Conservation (phyloP, 2,797 vertebrate species). For the Acanthurus lineatus region DNA sequence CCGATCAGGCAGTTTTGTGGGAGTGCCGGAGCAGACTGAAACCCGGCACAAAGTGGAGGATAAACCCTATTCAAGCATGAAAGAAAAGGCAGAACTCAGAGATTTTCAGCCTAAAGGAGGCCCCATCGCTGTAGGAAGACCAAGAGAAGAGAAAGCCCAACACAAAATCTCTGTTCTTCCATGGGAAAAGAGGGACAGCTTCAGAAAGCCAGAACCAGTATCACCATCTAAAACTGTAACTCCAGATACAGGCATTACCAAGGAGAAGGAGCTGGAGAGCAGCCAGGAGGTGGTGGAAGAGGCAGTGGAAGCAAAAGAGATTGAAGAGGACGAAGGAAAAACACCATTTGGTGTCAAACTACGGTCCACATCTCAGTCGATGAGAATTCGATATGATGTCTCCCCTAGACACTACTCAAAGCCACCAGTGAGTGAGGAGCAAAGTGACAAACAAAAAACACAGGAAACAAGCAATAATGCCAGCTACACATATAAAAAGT, state of each 20-base stretch:
- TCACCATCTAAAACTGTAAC: slow-evolving; percentile 23
- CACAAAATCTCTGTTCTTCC: slow-evolving; percentile 32
- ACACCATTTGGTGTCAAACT: slow-evolving; percentile 91
- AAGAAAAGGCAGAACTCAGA: slow-evolving; percentile 68
- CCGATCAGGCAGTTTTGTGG: slow-evolving; percentile 82
- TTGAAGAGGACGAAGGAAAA: slow-evolving; percentile 76
- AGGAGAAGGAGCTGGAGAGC: slow-evolving; percentile 39
- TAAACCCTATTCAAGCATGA: slow-evolving; percentile 39
- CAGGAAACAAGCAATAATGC: slow-evolving; percentile 48
- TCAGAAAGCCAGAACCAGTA: slow-evolving; percentile 58
- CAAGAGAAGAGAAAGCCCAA: slow-evolving; percentile 38
- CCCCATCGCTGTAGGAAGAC: slow-evolving; percentile 35
- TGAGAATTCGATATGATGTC: slow-evolving; percentile 76
- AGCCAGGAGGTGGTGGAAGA: slow-evolving; percentile 64
- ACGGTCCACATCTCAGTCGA: slow-evolving; percentile 89
- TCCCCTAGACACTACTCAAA: slow-evolving; percentile 68
- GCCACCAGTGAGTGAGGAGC: slow-evolving; percentile 49
- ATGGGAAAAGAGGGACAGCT: slow-evolving; percentile 60
- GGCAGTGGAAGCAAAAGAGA: slow-evolving; percentile 67
- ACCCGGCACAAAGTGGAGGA: slow-evolving; percentile 44
- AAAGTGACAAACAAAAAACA: slow-evolving; percentile 39
- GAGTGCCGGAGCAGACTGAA: slow-evolving; percentile 72
- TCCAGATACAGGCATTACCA: slow-evolving; percentile 10
- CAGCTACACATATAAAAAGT: slow-evolving; percentile 78
- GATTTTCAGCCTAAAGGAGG: slow-evolving; percentile 57